Evolutionary conservation across 1,140 invertebrate genomes (phyloP), one percentile per base, ranked within the genome.

Genomic region (Camponotus vicinus): DNA sequence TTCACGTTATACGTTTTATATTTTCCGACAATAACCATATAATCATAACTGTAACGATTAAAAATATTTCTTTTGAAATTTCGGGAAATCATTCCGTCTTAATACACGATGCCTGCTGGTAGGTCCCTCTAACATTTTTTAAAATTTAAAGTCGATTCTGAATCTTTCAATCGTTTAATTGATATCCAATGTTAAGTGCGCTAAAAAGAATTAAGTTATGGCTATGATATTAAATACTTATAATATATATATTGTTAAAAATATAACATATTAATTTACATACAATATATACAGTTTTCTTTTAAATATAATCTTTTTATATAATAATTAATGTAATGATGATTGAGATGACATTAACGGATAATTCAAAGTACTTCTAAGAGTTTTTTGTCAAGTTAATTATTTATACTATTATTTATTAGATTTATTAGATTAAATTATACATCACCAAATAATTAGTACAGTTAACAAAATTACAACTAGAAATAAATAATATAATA

Each of bases 1-100:
- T 79, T 79, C 37, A 79, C n/a, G 7, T 67, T 67, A 5, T 42
- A 57, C 15, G 32, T 70, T 66, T 40, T 45, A 78, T n/a, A 78
- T 78, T 78, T 66, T 49, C 63, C 8, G 42, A 34, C 0, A 6
- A 49, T 52, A 52, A 52, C 49, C 49, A 52, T 52, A 52, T 52
- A 52, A 37, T n/a, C 64, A 57, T 70, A 63, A 77, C 63, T 6
- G 13, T 63, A 61, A 64, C 32, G 45, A 82, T 1, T 3, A 21
- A n/a, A 71, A 45, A 71, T 27, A 27, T 66, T 61, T 45, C 18
- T 13, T 59, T n/a, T 15, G 0, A 82, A 82, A 18, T 71, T 82
- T 71, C 40, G 18, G 34, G 9, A 80, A 42, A 70, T 70, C 21
- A 57, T 82, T 6, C 1, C 4, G 40, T 71, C 71, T 34, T 82